These are phyloP conservation scores for Oxyura jamaicensis DNA, from an alignment of 2,113 vertebrate genomes.

Conservation along the genomic window DNA sequence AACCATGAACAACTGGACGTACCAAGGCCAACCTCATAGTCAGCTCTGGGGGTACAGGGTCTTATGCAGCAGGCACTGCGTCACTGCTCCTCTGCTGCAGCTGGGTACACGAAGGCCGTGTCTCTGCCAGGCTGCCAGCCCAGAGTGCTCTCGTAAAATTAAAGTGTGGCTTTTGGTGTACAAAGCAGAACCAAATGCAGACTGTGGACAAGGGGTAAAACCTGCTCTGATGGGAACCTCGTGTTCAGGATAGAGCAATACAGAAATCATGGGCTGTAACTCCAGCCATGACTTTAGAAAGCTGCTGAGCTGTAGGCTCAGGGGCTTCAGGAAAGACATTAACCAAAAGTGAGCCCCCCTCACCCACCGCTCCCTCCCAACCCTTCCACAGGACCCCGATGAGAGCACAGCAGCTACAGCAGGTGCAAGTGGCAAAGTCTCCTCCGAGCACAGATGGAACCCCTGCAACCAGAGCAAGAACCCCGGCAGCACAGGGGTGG, in stretches of 20 bases:
- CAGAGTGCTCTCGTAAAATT: background rate
- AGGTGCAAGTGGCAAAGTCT: background rate
- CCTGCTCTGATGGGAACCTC: background rate
- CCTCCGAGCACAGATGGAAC: background rate
- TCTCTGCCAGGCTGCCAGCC: background rate
- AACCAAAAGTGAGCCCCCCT: background rate
- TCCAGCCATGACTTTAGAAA: background rate
- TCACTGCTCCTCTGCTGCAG: background rate
- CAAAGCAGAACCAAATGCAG: background rate
- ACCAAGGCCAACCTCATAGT: background rate
- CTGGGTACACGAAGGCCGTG: rapidly evolving
- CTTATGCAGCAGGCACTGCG: background rate
- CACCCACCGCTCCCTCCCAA: background rate
- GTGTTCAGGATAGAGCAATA: background rate
- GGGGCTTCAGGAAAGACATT: background rate
- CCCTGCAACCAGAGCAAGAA: background rate
- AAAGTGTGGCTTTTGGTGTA: background rate
- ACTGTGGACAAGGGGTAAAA: background rate
- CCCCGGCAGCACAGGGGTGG: background rate
- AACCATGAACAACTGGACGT: background rate
- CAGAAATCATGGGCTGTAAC: background rate
- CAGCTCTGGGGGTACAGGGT: background rate
- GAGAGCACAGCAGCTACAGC: background rate
- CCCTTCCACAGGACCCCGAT: background rate
- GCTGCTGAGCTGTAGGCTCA: background rate